Conservation (phyloP, 2,797 vertebrate species). For the Dermochelys coriacea region DNA sequence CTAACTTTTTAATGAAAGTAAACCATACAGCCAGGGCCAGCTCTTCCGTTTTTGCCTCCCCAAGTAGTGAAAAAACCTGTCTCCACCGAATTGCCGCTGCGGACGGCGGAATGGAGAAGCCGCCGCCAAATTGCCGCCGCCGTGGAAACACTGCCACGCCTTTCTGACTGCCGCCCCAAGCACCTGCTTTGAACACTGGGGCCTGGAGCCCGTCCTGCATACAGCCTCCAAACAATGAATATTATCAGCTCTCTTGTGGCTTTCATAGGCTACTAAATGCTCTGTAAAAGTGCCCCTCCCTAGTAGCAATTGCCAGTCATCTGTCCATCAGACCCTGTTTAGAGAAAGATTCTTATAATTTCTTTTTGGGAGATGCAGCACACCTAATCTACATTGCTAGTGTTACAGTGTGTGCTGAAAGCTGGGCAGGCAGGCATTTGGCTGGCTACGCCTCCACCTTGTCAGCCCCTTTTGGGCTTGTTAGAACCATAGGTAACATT, state of each 20-base stretch:
- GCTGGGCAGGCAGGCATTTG: not conserved
- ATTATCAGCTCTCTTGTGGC: slow-evolving; percentile 26
- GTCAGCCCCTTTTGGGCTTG: not conserved
- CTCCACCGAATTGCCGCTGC: too few species aligned
- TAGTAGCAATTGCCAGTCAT: slow-evolving; percentile 48
- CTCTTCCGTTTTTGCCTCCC: too few species aligned
- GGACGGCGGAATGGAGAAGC: too few species aligned
- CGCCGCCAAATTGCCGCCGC: too few species aligned
- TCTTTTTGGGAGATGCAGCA: slow-evolving; percentile 33
- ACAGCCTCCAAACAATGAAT: slow-evolving; percentile 19
- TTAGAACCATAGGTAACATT: not conserved
- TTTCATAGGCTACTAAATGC: not conserved
- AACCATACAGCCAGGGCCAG: slow-evolving; percentile 10
- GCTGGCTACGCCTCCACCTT: not conserved
- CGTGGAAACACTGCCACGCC: too few species aligned
- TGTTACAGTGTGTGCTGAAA: not conserved
- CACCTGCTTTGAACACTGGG: too few species aligned
- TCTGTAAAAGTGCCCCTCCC: not conserved
- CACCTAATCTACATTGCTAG: not conserved
- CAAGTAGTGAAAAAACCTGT: too few species aligned
- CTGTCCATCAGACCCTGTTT: slow-evolving; percentile 24
- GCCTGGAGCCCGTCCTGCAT: not conserved
- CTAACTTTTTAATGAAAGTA: slow-evolving; percentile 53
- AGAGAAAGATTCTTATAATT: slow-evolving; percentile 39
- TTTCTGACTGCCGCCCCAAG: too few species aligned